A percentile compares a stretch with the other conserved stretches of the same genome.
Evolutionary conservation across 2,797 vertebrate species (phyloP).

Genomic region (Danio choprae): DNA sequence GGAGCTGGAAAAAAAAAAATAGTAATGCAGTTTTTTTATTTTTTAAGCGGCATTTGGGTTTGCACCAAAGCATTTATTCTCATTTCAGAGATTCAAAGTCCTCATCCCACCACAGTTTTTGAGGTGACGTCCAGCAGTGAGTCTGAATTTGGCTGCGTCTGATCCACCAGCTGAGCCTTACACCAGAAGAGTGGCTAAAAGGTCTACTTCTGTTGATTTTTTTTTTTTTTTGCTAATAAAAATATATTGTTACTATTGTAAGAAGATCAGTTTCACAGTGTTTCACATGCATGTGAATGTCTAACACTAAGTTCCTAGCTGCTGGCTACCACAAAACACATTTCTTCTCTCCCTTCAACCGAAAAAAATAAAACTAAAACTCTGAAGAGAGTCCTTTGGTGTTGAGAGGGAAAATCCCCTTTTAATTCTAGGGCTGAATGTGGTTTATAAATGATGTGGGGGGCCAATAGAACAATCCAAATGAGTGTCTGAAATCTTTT

Average conservation of each 20-base stretch:
- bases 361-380: constrained; percentile 33
- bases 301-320: constrained; percentile 53
- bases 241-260: constrained; percentile 56
- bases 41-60: constrained; percentile 51
- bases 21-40: constrained; percentile 37
- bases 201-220: constrained; percentile 27
- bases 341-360: constrained; percentile 30
- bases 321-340: constrained; percentile 49
- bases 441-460: constrained; percentile 12
- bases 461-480: constrained; percentile 12
- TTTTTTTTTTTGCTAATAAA: constrained; percentile 48
- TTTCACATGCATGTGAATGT: constrained; percentile 64
- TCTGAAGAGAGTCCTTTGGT: constrained; percentile 54
- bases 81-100: constrained; percentile 22
- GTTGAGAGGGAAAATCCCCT: neutral
- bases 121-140: constrained; percentile 27
- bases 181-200: constrained; percentile 26
- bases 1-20: constrained; percentile 36
- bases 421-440: constrained; percentile 1
- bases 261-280: constrained; percentile 61
- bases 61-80: constrained; percentile 37
- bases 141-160: constrained; percentile 29
- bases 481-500: constrained; percentile 16
- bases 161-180: constrained; percentile 34
- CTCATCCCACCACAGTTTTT: constrained; percentile 27